These are phyloP conservation scores for Epistrophe grossulariae DNA, from an alignment of 2,888 invertebrate genomes.

Conservation along the genomic window DNA sequence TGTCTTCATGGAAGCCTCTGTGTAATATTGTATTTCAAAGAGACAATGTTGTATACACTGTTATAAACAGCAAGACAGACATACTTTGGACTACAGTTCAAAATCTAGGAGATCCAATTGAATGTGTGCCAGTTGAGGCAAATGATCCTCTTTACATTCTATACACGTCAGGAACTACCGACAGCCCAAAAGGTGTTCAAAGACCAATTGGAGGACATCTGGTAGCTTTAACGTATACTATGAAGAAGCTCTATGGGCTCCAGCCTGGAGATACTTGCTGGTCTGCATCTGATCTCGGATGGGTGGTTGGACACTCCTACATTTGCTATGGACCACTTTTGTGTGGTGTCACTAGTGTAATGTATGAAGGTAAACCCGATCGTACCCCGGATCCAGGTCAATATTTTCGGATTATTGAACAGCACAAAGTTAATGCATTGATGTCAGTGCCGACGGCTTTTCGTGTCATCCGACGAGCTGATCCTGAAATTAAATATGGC, in stretches of 20 bases:
- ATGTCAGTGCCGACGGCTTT: conserved; percentile 97
- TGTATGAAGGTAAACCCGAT: conserved; percentile 97
- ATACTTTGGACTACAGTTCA: conserved; percentile 91
- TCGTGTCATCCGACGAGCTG: conserved; percentile 91
- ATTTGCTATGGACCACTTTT: conserved; percentile 96
- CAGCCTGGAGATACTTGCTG: conserved; percentile 94
- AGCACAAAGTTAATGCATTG: conserved; percentile 92
- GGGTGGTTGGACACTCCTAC: conserved; percentile 98
- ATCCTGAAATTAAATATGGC: conserved; percentile 89
- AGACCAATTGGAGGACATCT: conserved; percentile 95
- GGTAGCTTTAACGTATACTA: conserved; percentile 92
- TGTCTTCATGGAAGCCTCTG: conserved; percentile 89
- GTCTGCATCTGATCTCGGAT: conserved; percentile 89
- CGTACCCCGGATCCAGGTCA: conserved; percentile 96
- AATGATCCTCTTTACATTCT: conserved; percentile 96
- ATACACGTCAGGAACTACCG: conserved; percentile 96
- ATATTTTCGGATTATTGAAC: conserved; percentile 95
- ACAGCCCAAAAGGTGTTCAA: conserved; percentile 91
- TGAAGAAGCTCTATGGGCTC: conserved; percentile 92
- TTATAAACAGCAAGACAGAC: conserved; percentile 88
- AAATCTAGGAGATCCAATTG: conserved; percentile 87
- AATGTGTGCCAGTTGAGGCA: conserved; percentile 94
- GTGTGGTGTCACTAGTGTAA: conserved; percentile 90
- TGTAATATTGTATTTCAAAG: conserved; percentile 93
- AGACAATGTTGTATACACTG: conserved; percentile 86